These are phyloP conservation scores for Drosophila algonquin DNA, from an alignment of 2,888 invertebrate species.

Conservation along the genomic window DNA sequence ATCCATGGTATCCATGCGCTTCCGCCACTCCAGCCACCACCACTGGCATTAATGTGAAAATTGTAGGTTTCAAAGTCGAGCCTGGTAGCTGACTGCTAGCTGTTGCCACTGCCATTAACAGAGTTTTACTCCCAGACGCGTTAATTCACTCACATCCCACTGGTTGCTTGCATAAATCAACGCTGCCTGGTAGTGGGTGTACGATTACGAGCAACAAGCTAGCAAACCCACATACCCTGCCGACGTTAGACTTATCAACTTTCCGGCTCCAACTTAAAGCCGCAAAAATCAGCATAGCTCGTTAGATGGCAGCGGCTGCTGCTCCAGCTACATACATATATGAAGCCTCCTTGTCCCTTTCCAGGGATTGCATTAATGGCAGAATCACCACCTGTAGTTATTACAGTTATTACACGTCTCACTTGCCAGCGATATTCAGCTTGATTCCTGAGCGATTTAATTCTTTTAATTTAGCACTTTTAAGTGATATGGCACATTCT, in stretches of 20 bases:
- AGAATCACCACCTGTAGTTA: conserved; percentile 52
- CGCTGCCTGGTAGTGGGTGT: conserved; percentile 16
- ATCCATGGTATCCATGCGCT: too few relatives aligned
- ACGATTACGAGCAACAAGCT: neutral
- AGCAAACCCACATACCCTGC: too few relatives aligned
- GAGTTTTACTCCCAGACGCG: conserved; percentile 56
- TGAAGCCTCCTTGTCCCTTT: neutral
- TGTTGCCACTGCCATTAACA: conserved; percentile 67
- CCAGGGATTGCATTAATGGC: neutral
- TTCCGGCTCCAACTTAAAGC: conserved; percentile 54
- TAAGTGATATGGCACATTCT: conserved; percentile 27
- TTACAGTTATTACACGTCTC: conserved; percentile 1
- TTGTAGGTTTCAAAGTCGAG: conserved; percentile 31
- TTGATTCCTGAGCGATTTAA: conserved; percentile 51
- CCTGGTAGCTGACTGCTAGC: conserved; percentile 8
- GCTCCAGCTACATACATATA: too few relatives aligned
- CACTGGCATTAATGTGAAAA: conserved; percentile 38
- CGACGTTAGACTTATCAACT: conserved; percentile 24
- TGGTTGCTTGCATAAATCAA: conserved; percentile 71
- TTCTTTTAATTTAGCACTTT: conserved; percentile 64
- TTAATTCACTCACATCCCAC: conserved; percentile 67
- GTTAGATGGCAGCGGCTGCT: conserved; percentile 35
- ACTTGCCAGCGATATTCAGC: conserved; percentile 41
- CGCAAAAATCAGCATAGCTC: conserved; percentile 71
- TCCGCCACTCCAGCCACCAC: conserved; percentile 21